These are phyloP conservation scores for Apodemus sylvaticus DNA, from an alignment of 2,113 vertebrate species.

Conservation along the genomic window DNA sequence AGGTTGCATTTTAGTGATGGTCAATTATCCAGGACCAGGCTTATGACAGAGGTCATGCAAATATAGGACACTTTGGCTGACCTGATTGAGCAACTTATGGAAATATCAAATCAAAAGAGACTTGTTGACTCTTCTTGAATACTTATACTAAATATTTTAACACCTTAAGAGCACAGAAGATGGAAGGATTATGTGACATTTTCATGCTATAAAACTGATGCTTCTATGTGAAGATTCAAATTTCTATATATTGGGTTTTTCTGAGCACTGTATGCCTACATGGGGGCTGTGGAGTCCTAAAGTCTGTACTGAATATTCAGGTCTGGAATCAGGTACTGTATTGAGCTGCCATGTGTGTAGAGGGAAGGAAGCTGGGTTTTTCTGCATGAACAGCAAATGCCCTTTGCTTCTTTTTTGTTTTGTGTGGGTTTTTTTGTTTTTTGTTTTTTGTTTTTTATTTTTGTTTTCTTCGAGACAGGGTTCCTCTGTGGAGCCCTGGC, in stretches of 20 bases:
- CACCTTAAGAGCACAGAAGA: not conserved
- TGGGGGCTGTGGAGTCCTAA: not conserved
- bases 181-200: not conserved
- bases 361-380: not conserved
- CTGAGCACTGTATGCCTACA: not conserved
- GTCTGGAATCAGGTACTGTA: not conserved
- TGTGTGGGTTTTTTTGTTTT: no score
- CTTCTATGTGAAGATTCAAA: not conserved
- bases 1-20: not conserved
- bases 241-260: not conserved
- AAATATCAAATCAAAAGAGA: not conserved
- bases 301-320: not conserved
- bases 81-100: not conserved
- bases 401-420: not conserved
- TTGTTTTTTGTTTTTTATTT: no score
- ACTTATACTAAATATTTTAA: not conserved
- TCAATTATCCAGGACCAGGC: not conserved
- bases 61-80: not conserved
- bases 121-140: not conserved
- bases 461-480: no score
- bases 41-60: not conserved
- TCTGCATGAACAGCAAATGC: not conserved
- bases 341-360: not conserved
- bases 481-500: no score
- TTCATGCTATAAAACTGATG: not conserved